Percentiles rank a stretch among this genome's conserved stretches.
phyloP scores from a whole-genome alignment of 2,113 vertebrate species.

The Taurulus bubalis region DNA sequence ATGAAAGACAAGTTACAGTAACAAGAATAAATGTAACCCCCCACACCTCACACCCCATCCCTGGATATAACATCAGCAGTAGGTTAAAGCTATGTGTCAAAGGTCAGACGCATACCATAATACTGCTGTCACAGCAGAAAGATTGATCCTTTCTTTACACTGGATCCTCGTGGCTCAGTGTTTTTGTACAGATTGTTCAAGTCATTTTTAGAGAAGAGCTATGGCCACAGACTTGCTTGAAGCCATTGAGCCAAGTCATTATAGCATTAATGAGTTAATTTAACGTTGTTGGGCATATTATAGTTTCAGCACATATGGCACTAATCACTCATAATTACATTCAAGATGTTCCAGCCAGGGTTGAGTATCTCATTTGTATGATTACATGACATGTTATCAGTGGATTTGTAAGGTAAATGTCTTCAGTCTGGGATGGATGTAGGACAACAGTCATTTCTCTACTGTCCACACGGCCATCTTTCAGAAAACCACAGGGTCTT shows the following conservation, averaged over 20 bases:
- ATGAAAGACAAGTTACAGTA: background rate
- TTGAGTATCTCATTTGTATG: background rate
- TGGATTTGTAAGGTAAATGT: background rate
- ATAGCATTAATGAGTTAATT: background rate
- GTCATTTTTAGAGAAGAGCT: background rate
- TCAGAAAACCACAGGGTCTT: background rate
- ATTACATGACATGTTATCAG: background rate
- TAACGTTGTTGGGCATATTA: background rate
- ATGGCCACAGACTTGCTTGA: background rate
- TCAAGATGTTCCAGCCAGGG: background rate
- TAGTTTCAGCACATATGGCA: background rate
- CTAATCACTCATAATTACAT: background rate
- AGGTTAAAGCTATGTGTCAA: background rate
- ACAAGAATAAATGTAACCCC: background rate
- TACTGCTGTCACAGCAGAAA: background rate
- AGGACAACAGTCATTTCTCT: background rate
- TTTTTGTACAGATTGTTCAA: background rate
- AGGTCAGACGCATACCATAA: background rate
- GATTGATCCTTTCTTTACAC: background rate
- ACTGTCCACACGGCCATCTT: background rate
- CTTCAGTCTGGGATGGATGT: background rate
- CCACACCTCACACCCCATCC: background rate
- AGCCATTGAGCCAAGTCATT: background rate
- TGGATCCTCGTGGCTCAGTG: background rate
- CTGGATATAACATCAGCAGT: background rate